Percentiles rank a stretch among this genome's conserved stretches.
Evolutionary conservation across 2,888 invertebrate genomes (phyloP).

Genomic region (Macrosoma leucophasiata): DNA sequence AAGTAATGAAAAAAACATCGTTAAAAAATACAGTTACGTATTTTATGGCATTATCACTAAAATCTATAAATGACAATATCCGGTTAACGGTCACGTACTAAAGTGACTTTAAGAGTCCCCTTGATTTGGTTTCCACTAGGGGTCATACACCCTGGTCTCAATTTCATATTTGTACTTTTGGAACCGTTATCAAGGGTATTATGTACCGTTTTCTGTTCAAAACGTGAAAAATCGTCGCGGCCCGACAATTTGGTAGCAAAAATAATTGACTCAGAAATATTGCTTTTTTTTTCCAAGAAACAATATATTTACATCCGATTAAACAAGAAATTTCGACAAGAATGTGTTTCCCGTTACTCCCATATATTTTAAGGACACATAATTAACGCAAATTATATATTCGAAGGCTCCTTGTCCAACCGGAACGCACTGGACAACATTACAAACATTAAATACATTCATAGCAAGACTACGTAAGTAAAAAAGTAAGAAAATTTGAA

Average conservation of each 20-base stretch:
- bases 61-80: slow-evolving; percentile 23
- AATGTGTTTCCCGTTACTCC: slow-evolving; percentile 5
- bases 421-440: slow-evolving; percentile 43
- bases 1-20: too few relatives aligned
- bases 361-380: not conserved
- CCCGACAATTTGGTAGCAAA: too few relatives aligned
- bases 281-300: too few relatives aligned
- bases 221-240: slow-evolving; percentile 16
- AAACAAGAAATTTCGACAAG: too few relatives aligned
- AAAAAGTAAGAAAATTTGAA: slow-evolving; percentile 40
- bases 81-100: slow-evolving; percentile 78
- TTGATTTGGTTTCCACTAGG: slow-evolving; percentile 89
- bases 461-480: slow-evolving; percentile 49
- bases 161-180: slow-evolving; percentile 38
- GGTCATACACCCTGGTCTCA: slow-evolving; percentile 77
- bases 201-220: too few relatives aligned
- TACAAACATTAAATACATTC: slow-evolving; percentile 47
- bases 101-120: slow-evolving; percentile 78
- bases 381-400: slow-evolving; percentile 27
- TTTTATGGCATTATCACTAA: slow-evolving; percentile 13
- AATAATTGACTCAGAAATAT: too few relatives aligned
- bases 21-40: slow-evolving; percentile 19
- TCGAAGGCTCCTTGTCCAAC: slow-evolving; percentile 39
- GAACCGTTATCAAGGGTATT: slow-evolving; percentile 53
- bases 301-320: too few relatives aligned